Evolutionary conservation across 2,888 invertebrate species (phyloP).

Genomic region (Sesia bembeciformis): DNA sequence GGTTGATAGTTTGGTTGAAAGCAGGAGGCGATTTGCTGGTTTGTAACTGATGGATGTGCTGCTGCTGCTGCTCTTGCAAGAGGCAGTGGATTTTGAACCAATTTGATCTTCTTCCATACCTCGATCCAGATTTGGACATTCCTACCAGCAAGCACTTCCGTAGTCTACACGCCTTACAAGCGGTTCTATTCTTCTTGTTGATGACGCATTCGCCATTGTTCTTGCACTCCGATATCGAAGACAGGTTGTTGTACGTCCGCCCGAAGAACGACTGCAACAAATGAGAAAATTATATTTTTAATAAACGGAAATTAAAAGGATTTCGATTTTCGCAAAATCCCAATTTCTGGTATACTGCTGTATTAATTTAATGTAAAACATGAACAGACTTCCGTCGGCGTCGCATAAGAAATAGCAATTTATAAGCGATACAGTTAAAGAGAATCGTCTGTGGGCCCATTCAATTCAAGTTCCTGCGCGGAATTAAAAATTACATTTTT

Average conservation of each 20-base stretch:
- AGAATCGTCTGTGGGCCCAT: conserved; percentile 47
- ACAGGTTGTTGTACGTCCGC: conserved; percentile 91
- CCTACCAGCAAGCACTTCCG: conserved; percentile 90
- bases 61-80: conserved; percentile 86
- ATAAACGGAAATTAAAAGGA: conserved; percentile 23
- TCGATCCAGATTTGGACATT: conserved; percentile 93
- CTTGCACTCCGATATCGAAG: conserved; percentile 92
- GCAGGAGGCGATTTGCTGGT: conserved; percentile 60
- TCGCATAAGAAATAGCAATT: conserved; percentile 65
- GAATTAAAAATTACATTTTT: conserved; percentile 71
- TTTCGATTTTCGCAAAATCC: conserved; percentile 39
- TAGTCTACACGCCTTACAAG: conserved; percentile 91
- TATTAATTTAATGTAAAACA: conserved; percentile 66
- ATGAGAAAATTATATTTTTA: conserved; percentile 40
- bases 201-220: conserved; percentile 93
- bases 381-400: conserved; percentile 54
- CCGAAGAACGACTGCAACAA: conserved; percentile 93
- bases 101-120: conserved; percentile 91
- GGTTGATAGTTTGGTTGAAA: conserved; percentile 52
- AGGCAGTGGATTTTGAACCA: conserved; percentile 96
- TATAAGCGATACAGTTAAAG: conserved; percentile 66
- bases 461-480: conserved; percentile 46
- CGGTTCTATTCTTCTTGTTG: conserved; percentile 93
- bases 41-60: conserved; percentile 66
- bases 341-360: conserved; percentile 42